Conservation (phyloP, 2,113 vertebrate genomes). For the Eidolon helvum region DNA sequence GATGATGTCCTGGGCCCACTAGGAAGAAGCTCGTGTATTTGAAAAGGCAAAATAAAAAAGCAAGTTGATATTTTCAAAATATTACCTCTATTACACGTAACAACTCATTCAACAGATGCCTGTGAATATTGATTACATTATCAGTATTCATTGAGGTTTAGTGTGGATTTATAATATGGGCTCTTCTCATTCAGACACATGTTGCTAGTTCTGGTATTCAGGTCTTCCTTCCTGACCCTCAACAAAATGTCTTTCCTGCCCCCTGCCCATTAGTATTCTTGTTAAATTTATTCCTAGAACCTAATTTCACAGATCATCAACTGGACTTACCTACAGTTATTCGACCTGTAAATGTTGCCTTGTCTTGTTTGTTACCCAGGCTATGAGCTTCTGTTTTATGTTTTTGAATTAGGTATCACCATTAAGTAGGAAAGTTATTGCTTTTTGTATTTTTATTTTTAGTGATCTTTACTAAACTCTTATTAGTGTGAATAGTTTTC, state of each 20-base stretch:
- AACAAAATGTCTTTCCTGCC: neutral
- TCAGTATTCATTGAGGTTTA: accelerated
- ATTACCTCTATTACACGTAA: neutral
- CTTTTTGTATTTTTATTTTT: neutral
- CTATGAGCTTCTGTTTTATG: neutral
- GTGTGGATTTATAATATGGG: accelerated
- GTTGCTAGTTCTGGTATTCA: accelerated
- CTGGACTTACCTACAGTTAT: neutral
- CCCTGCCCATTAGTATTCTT: neutral
- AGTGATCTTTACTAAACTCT: neutral
- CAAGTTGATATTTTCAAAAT: neutral
- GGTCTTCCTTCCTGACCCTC: neutral
- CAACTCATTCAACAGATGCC: neutral
- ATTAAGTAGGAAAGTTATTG: neutral
- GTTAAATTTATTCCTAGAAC: neutral
- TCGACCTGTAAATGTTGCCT: neutral
- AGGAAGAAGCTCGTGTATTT: neutral
- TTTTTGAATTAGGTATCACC: neutral
- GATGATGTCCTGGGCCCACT: neutral
- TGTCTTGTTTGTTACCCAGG: neutral
- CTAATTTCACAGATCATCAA: neutral
- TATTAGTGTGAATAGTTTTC: neutral
- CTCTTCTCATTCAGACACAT: accelerated
- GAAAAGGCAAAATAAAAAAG: neutral
- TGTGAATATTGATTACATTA: neutral